A percentile compares a stretch with the other conserved stretches of the same genome.
Evolutionary conservation across 2,113 vertebrate species (phyloP).

Genomic region (Stercorarius parasiticus): DNA sequence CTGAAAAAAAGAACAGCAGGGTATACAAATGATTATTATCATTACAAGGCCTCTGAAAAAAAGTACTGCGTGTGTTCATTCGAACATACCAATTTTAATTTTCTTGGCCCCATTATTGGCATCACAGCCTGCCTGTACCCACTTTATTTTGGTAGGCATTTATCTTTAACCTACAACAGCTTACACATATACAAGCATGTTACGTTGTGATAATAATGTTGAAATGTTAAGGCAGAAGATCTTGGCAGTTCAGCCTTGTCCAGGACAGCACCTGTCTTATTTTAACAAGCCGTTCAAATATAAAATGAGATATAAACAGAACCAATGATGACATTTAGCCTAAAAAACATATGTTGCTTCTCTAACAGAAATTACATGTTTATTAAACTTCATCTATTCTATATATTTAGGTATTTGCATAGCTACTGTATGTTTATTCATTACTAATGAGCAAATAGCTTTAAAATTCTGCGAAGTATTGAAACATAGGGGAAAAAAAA

Average conservation of each 20-base stretch:
- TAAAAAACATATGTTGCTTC: not conserved
- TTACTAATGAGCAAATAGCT: not conserved
- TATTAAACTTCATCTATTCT: not conserved
- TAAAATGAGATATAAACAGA: not conserved
- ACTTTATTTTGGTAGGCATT: not conserved
- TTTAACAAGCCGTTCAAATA: not conserved
- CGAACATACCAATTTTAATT: not conserved
- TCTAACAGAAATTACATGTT: not conserved
- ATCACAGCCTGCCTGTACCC: not conserved
- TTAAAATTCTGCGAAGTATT: not conserved
- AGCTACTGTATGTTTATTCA: not conserved
- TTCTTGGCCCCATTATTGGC: not conserved
- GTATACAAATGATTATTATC: not conserved
- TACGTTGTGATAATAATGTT: not conserved
- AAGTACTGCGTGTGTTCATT: not conserved
- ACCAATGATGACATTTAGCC: not conserved
- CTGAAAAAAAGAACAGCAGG: not conserved
- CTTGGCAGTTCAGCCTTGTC: not conserved
- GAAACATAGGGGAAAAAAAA: not conserved
- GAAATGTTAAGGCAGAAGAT: not conserved
- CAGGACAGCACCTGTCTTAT: not conserved
- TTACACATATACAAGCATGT: not conserved
- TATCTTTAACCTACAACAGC: not conserved
- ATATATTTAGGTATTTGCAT: not conserved
- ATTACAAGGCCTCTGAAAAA: not conserved